Evolutionary conservation across 2,888 invertebrate species (phyloP).

Genomic region (Ditula angustiorana): DNA sequence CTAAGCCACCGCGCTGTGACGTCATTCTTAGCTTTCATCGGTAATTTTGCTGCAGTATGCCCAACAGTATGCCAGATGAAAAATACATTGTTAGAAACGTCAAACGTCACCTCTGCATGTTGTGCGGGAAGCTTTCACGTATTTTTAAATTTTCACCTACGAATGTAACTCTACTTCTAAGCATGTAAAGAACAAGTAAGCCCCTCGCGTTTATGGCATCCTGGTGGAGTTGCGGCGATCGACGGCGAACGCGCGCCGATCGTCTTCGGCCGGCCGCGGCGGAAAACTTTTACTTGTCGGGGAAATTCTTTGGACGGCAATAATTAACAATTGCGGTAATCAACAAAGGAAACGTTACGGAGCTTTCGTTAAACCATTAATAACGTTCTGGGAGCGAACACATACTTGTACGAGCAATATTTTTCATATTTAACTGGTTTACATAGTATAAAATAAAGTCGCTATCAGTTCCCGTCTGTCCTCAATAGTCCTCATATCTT

Average conservation of each 20-base stretch:
- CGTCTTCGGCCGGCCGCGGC: not conserved
- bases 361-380: not conserved
- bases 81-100: no score
- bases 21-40: no score
- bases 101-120: no score
- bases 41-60: no score
- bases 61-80: no score
- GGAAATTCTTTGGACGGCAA: not conserved
- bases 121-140: no score
- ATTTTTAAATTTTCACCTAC: not conserved
- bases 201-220: conserved; percentile 51
- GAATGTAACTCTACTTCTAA: not conserved
- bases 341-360: not conserved
- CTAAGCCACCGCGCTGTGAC: not conserved
- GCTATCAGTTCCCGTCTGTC: no score
- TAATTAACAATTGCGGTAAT: not conserved
- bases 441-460: no score
- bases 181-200: not conserved
- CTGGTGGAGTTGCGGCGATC: conserved; percentile 70
- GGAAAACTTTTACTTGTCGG: not conserved
- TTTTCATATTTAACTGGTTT: no score
- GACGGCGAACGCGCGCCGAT: conserved; percentile 49
- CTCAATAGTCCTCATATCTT: no score
- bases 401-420: no score
- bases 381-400: no score